Base-by-base conservation (phyloP, 2,888 invertebrate genomes). In the Conchocele bisecta region DNA sequence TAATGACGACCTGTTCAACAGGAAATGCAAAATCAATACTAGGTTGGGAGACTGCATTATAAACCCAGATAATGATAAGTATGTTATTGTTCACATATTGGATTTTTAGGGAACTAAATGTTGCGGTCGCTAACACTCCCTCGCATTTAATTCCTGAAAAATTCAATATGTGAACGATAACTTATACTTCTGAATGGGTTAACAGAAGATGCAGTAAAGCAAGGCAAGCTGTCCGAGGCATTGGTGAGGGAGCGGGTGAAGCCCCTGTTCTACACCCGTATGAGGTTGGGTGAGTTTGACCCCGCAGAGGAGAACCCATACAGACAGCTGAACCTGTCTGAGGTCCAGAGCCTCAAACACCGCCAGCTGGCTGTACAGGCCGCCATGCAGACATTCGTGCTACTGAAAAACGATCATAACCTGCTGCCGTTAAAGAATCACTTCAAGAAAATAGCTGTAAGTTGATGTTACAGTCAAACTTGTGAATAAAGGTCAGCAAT, bases 371-470 rank as follows among this genome's bases (percentile, higher is more conserved):
- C 86, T 7, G 15, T 86, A 7, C 50, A 57, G 17, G 81, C 83
- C 20, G 86, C 87, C n/a, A 77, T 75, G 53, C 80, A 84, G 66
- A 81, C 83, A 5, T 86, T 86, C 64, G 85, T 87, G 9, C 67
- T 87, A 24, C 74, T 87, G 58, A 87, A 87, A 64, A 87, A 87
- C 50, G 41, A 58, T 24, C n/a, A n/a, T n/a, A 56, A 56, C 3
- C 68, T 84, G 1, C 75, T 82, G 15, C 82, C 80, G 4, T 15
- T 80, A 22, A 68, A 41, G 15, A 56, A 39, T 20, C 41, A 17
- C n/a, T 54, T 59, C 31, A 60, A 54, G 9, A 53, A 39, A 31
- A 70, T 79, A 28, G 66, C 79, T 28, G 79, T 79, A 65, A 41
- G 75, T 63, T n/a, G n/a, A n/a, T n/a, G n/a, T n/a, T n/a, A n/a